phyloP scores from a whole-genome alignment of 2,797 vertebrate species.

The Gymnopithys bicolor region DNA sequence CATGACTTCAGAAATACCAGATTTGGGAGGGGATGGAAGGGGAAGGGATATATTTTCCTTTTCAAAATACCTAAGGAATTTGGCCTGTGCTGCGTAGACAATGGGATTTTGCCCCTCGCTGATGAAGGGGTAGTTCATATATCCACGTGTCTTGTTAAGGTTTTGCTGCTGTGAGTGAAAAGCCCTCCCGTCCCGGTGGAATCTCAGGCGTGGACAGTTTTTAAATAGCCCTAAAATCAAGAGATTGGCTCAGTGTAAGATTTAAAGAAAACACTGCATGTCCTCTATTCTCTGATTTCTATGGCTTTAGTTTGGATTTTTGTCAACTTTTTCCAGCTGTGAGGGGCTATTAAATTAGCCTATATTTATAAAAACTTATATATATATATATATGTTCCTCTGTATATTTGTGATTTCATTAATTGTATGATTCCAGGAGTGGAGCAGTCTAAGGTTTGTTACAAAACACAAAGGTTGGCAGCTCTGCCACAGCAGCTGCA shows the following conservation, averaged over 20 bases:
- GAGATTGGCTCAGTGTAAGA: background rate
- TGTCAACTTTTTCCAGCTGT: background rate
- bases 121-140: slow-evolving; percentile 4
- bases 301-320: background rate
- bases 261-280: background rate
- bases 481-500: background rate
- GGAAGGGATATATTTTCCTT: slow-evolving; percentile 51
- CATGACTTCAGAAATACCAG: slow-evolving; percentile 70
- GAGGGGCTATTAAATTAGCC: background rate
- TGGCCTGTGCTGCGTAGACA: background rate
- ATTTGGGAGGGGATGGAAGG: slow-evolving; percentile 62
- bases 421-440: background rate
- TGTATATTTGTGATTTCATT: background rate
- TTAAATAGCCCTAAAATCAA: background rate
- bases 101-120: background rate
- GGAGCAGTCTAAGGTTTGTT: background rate
- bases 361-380: background rate
- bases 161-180: background rate
- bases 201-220: background rate
- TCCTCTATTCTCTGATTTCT: background rate
- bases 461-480: slow-evolving; percentile 39
- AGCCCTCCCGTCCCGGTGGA: background rate
- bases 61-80: slow-evolving; percentile 63
- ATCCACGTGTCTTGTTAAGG: background rate
- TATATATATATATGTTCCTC: background rate